phyloP scores from a whole-genome alignment of 2,888 invertebrate species.

The Candidula unifasciata region DNA sequence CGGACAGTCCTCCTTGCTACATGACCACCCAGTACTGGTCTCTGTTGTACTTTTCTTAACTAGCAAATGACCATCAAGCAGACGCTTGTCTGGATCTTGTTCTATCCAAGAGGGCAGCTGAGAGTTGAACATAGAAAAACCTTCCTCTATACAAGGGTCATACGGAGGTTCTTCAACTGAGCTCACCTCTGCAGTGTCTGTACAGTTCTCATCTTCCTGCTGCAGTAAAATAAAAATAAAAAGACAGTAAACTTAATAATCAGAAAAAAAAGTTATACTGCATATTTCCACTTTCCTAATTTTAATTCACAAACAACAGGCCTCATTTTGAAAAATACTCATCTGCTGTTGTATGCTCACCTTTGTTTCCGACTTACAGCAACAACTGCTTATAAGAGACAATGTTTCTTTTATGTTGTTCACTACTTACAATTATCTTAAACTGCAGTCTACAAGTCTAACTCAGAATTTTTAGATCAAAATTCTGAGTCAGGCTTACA shows the following conservation, averaged over 20 bases:
- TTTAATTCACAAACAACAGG: too few relatives aligned
- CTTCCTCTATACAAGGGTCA: constrained; percentile 39
- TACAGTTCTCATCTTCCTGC: constrained; percentile 30
- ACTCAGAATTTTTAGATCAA: too few relatives aligned
- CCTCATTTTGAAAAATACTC: too few relatives aligned
- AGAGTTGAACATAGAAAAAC: constrained; percentile 28
- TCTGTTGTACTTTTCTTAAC: constrained; percentile 37
- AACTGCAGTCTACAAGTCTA: too few relatives aligned
- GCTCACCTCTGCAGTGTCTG: constrained; percentile 5
- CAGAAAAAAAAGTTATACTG: neutral
- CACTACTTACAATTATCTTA: too few relatives aligned
- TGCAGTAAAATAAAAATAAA: neutral
- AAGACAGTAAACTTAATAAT: neutral
- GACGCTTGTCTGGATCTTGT: constrained; percentile 37
- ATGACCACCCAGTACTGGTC: constrained; percentile 45
- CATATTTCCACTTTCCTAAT: too few relatives aligned
- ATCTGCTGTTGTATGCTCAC: too few relatives aligned
- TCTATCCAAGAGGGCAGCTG: constrained; percentile 45
- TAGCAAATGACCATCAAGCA: constrained; percentile 45
- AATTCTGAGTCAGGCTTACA: too few relatives aligned
- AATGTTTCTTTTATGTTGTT: too few relatives aligned
- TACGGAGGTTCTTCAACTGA: constrained; percentile 29
- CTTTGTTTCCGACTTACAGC: too few relatives aligned
- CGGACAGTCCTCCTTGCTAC: constrained; percentile 42
- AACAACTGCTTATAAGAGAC: too few relatives aligned